Evolutionary conservation across 2,888 invertebrate species (phyloP), one percentile per base, ranked within the genome.

Genomic region (Nemotelus nigrinus): DNA sequence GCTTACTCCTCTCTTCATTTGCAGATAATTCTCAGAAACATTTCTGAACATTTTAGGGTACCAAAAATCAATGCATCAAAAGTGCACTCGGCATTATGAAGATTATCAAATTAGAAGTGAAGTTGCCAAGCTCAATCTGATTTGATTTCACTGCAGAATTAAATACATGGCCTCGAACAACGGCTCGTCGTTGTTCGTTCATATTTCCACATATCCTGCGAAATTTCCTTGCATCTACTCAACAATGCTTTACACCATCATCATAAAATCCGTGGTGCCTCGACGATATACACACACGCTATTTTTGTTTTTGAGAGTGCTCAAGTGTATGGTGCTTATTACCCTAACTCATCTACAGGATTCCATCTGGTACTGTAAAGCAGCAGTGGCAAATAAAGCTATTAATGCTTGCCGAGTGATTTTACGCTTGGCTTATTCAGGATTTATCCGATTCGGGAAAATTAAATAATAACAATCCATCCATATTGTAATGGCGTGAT

Each of bases 391-490:
- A 43, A 63, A 63, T 39, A 63, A 63, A 43, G 2, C 63, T 63
- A 39, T 63, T 39, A 44, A 65, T 47, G 3, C 45, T 65, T 7
- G 65, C 47, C 47, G 47, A 10, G 47, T 47, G 65, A 47, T 65
- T 65, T 65, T 65, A 44, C 47, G 65, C 25, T 65, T 65, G 8
- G 72, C 25, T 55, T 41, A 57, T 43, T 8, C 3, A 41, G 58
- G 60, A 76, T 76, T 76, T 76, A 76, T 76, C 43, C 39, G 25
- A 47, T 53, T 64, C 7, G 25, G 50, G 7, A 64, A 76, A 76
- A 76, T 76, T 76, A 65, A 76, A 76, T 76, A 64, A 76, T 76
- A 76, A 76, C 76, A 76, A 65, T 71, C 41, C 71, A 7, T 53
- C 6, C 44, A 44, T 60, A 39, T 39, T 50, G 48, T 68, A 50